phyloP scores from a whole-genome alignment of 2,888 invertebrate species.

The Phasia obesa region DNA sequence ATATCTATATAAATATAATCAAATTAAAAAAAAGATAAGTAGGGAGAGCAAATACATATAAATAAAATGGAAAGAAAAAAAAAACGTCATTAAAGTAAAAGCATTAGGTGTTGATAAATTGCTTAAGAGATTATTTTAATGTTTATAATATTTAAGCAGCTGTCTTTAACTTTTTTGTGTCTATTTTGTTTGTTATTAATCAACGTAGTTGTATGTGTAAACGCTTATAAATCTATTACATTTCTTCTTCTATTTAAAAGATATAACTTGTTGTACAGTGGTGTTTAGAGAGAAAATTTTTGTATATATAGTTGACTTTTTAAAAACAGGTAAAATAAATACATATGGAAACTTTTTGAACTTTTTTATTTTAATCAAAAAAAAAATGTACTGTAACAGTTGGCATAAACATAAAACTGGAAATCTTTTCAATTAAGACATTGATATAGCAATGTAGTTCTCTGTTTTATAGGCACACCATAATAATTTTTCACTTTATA shows the following conservation, averaged over 20 bases:
- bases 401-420: no score
- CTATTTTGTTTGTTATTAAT: slow-evolving; percentile 2
- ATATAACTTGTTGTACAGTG: no score
- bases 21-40: background rate
- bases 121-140: slow-evolving; percentile 19
- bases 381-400: no score
- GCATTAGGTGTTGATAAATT: slow-evolving; percentile 39
- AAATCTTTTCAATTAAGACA: no score
- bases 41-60: slow-evolving; percentile 70
- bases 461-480: no score
- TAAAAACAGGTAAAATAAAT: no score
- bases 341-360: no score
- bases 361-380: no score
- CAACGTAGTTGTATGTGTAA: background rate
- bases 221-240: background rate
- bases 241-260: background rate
- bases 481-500: no score
- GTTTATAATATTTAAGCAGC: slow-evolving; percentile 30
- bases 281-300: no score
- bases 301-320: no score
- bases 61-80: slow-evolving; percentile 6
- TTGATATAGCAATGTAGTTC: no score
- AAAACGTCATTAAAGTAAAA: slow-evolving; percentile 19
- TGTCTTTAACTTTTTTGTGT: background rate
- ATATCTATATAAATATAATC: slow-evolving; percentile 84